Evolutionary conservation across 2,797 vertebrate genomes (phyloP).

Genomic region (Microchirus variegatus): DNA sequence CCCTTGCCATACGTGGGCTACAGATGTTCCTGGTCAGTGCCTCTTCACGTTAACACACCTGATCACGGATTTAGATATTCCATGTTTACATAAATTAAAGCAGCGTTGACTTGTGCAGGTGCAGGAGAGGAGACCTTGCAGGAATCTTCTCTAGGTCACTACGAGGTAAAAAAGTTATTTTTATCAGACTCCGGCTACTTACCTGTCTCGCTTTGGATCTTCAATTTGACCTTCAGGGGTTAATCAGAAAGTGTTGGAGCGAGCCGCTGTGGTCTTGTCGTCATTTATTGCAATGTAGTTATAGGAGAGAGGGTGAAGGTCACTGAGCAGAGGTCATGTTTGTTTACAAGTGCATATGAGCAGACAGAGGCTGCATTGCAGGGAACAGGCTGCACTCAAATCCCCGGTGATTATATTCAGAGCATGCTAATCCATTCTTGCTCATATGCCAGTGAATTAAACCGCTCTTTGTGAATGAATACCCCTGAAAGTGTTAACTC

Average conservation of each 20-base stretch:
- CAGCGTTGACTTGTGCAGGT: not conserved
- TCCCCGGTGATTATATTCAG: slow-evolving; percentile 18
- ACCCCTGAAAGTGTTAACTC: not conserved
- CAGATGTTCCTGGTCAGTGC: not conserved
- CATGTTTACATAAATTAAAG: not conserved
- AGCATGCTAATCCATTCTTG: not conserved
- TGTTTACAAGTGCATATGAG: slow-evolving; percentile 34
- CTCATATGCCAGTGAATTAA: not conserved
- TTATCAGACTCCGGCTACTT: not conserved
- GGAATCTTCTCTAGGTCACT: not conserved
- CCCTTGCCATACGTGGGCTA: not conserved
- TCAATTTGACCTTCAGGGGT: slow-evolving; percentile 36
- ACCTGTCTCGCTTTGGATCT: slow-evolving; percentile 27
- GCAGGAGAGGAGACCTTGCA: not conserved
- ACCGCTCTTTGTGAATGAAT: slow-evolving; percentile 17
- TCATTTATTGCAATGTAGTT: slow-evolving; percentile 40
- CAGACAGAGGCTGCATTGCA: slow-evolving; percentile 6
- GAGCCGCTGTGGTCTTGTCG: slow-evolving; percentile 22
- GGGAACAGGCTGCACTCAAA: slow-evolving; percentile 1
- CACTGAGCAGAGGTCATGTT: slow-evolving; percentile 19
- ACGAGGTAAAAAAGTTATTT: too few species aligned
- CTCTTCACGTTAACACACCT: not conserved
- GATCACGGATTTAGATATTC: not conserved
- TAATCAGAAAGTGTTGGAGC: slow-evolving; percentile 29
- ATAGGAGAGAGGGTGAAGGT: slow-evolving; percentile 25